Evolutionary conservation across 2,113 vertebrate genomes (phyloP), one percentile per base, ranked within the genome.

Genomic region (Budorcas taxicolor): DNA sequence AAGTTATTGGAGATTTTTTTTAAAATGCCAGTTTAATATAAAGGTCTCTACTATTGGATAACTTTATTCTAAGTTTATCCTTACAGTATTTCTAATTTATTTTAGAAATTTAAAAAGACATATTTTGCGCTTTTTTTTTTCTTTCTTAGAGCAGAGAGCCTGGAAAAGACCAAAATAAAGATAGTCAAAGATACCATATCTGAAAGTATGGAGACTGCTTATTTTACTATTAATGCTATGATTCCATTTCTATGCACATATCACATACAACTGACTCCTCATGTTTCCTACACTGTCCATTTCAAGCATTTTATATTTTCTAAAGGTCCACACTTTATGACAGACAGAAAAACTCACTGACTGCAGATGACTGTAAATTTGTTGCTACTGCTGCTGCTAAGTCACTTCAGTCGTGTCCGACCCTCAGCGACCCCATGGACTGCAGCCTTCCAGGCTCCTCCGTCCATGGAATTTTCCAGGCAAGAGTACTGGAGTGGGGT

Each of bases 1-100:
- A 95, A 76, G 19, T 10, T 90, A 71, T 58, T 85, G 80, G 47
- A 97, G 96, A 85, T 94, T 52, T 86, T 95, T 97, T 87, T 86
- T 31, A 3, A 43, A 81, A 78, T 80, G 55, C 1, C 11, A 47
- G 23, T 47, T 95, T 83, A 78, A 74, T 81, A 91, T 87, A 94
- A 90, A 84, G 50, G 58, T 64, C 50, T 71, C 43, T 87, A 45
- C 3, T 25, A 74, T 67, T 80, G 40, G 57, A 47, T 91, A 95
- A 82, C 6, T 96, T 89, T 33, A 58, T 94, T 76, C 58, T 87
- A 90, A 83, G 67, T 95, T 86, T 83, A 82, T 96, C 31, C 9
- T 45, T 94, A 16, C 16, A 94, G 43, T 17, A 76, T 60, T 94
- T 95, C 52, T 58, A 85, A 52, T 43, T 94, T 95, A 52, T 67